phyloP scores from a whole-genome alignment of 2,113 vertebrate species.

The Sciurus niger region DNA sequence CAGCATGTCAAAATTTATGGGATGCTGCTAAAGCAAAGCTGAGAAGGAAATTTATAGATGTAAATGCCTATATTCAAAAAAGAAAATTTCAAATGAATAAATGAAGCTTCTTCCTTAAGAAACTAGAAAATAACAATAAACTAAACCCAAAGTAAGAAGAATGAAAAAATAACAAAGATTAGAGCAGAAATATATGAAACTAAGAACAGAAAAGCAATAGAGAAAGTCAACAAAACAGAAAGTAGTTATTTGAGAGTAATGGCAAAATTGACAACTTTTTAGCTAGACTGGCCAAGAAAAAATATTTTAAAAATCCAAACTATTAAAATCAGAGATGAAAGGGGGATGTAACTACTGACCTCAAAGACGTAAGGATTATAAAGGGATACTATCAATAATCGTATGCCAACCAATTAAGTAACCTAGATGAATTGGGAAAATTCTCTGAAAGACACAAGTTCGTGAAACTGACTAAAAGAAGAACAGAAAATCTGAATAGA shows the following conservation, averaged over 20 bases:
- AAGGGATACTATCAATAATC: neutral
- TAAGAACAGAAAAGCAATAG: neutral
- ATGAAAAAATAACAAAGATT: neutral
- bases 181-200: neutral
- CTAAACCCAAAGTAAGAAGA: neutral
- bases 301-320: neutral
- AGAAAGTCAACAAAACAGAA: constrained; percentile 18
- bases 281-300: neutral
- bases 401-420: neutral
- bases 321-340: neutral
- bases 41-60: neutral
- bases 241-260: neutral
- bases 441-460: neutral
- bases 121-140: neutral
- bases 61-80: neutral
- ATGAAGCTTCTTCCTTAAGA: neutral
- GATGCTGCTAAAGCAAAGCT: neutral
- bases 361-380: neutral
- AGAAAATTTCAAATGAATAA: neutral
- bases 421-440: neutral
- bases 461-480: neutral
- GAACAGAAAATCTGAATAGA: neutral
- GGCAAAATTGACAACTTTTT: neutral
- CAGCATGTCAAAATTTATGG: neutral
- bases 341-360: neutral